A percentile compares a stretch with the other conserved stretches of the same genome.
Conservation (phyloP, 2,797 vertebrate species). For the Lophotriccus pileatus region DNA sequence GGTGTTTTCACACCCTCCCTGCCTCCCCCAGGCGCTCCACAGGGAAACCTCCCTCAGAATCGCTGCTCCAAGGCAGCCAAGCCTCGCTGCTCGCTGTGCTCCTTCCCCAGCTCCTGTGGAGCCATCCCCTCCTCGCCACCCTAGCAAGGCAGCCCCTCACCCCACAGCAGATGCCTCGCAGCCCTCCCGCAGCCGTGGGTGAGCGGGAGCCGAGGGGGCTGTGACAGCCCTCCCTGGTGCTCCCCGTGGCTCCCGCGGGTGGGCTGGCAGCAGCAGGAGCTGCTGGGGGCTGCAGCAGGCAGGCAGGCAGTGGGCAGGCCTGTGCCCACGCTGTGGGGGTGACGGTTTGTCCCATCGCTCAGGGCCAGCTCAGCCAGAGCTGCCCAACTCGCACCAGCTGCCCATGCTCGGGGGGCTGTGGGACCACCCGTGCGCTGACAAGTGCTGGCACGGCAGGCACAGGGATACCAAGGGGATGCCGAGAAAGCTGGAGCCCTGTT, state of each 20-base stretch:
- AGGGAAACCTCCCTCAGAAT: constrained; percentile 43
- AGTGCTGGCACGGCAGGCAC: background rate
- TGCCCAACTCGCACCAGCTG: background rate
- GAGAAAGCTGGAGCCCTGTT: background rate
- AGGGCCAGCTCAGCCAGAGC: background rate
- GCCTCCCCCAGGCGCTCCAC: background rate
- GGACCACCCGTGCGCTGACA: accelerated
- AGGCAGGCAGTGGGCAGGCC: background rate
- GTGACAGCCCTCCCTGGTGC: accelerated
- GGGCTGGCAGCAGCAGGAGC: background rate
- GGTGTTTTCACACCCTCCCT: background rate
- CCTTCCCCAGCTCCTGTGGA: background rate
- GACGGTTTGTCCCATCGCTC: accelerated
- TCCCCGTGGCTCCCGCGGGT: accelerated
- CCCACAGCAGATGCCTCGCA: background rate
- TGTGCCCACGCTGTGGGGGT: background rate
- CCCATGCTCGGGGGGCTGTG: accelerated
- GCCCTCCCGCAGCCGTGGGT: background rate
- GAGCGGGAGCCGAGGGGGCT: background rate
- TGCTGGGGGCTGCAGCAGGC: background rate
- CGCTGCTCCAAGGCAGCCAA: background rate
- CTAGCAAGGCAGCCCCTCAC: background rate
- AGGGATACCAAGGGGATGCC: background rate
- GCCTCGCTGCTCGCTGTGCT: background rate
- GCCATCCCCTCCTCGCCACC: background rate